phyloP scores from a whole-genome alignment of 2,113 vertebrate genomes.

The Austrofundulus limnaeus region DNA sequence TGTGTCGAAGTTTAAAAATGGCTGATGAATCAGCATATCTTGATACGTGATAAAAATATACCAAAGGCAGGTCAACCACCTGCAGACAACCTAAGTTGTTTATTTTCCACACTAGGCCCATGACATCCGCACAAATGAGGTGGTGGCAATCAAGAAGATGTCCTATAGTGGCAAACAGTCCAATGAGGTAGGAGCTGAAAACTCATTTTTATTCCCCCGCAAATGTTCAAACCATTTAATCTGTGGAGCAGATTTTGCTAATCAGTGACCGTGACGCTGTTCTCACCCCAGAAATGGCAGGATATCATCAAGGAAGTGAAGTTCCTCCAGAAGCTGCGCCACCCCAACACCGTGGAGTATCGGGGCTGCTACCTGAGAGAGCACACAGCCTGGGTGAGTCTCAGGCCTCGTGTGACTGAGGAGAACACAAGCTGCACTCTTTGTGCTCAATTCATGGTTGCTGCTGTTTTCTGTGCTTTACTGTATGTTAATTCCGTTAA shows the following conservation, averaged over 20 bases:
- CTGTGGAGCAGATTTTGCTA: neutral
- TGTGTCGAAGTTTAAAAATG: conserved; percentile 13
- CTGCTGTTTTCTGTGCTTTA: neutral
- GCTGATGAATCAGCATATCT: conserved; percentile 12
- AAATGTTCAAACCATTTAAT: neutral
- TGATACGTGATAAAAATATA: too few species aligned
- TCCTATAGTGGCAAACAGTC: conserved; percentile 93
- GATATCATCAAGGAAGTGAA: conserved; percentile 95
- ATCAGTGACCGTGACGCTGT: neutral
- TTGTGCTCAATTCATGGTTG: neutral
- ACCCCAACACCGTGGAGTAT: conserved; percentile 93
- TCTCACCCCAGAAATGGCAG: conserved; percentile 88
- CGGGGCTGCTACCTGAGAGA: conserved; percentile 92
- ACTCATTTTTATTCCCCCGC: neutral
- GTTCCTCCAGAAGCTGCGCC: conserved; percentile 90
- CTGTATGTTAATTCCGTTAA: too few species aligned
- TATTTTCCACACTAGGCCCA: conserved; percentile 77
- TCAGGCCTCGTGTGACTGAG: too few species aligned
- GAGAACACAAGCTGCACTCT: neutral
- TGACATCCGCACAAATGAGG: conserved; percentile 91
- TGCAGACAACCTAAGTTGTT: neutral
- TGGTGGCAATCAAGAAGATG: conserved; percentile 97
- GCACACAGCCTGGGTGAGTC: conserved; percentile 92
- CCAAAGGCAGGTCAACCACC: neutral
- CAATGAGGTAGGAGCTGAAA: conserved; percentile 81